Base-by-base conservation (phyloP, 1,140 invertebrate genomes). In the Parapsyche elsis region DNA sequence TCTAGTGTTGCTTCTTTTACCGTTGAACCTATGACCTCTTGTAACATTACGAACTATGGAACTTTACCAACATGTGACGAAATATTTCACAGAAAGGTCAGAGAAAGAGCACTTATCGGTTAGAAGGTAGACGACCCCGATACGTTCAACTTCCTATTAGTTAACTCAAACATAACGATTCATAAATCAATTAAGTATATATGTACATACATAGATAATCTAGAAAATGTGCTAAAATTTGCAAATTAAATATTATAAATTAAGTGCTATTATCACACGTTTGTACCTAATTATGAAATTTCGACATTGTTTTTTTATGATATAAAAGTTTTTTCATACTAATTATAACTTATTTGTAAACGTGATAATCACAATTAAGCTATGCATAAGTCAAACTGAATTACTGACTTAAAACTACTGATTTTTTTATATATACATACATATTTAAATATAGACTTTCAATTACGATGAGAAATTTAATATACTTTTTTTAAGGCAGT, bases 71-170 rank as follows among this genome's bases (percentile, higher is more conserved):
- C 16, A 49, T 45, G 71, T 73, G 71, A 73, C 71, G 71, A 73
- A 73, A 73, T 38, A 26, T 67, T 67, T 67, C 64, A 14, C 64
- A 19, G 24, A 67, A 67, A 67, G 64, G 64, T 23, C 64, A 67
- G 23, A 26, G 64, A 67, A 26, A 67, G 64, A 67, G 64, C 23
- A 24, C 9, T 67, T 23, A 26, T 67, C 24, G 9, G 23, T 26
- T 67, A 61, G 14, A 61, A 23, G 64, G n/a, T 23, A 67, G 64
- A 67, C 24, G 64, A 67, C 64, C 64, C 21, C 64, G 64, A 67
- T 67, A 30, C 14, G 24, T 23, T 23, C 21, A 1, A n/a, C 64
- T 67, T 67, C 64, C 64, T 67, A 21, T 7, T 67, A 14, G 21
- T 67, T 67, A 67, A 24, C 23, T 67, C 24, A 1, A 67, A 24